phyloP scores from a whole-genome alignment of 2,888 invertebrate genomes.

The Polietes domitor region DNA sequence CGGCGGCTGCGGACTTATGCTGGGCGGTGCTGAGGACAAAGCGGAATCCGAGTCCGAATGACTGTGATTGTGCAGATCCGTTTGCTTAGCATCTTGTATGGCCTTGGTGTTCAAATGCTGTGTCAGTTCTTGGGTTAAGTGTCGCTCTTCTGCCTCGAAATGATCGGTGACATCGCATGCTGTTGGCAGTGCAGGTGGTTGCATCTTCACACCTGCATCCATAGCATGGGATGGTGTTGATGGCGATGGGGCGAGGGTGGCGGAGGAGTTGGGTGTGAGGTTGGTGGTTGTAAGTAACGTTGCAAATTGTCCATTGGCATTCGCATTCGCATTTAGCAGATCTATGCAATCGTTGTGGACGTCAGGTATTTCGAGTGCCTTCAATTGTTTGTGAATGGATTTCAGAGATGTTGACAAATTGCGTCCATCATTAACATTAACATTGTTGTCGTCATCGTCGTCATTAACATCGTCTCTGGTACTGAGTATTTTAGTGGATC shows the following conservation, averaged over 20 bases:
- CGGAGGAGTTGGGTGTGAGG: slow-evolving; percentile 67
- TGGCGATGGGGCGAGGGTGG: slow-evolving; percentile 48
- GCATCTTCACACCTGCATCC: neutral
- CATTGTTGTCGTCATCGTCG: too few relatives aligned
- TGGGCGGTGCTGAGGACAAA: slow-evolving; percentile 86
- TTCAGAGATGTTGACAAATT: slow-evolving; percentile 28
- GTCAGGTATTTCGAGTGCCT: slow-evolving; percentile 58
- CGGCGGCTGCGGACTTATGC: slow-evolving; percentile 86
- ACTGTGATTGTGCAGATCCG: slow-evolving; percentile 56
- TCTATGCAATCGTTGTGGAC: slow-evolving; percentile 47
- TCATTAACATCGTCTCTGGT: slow-evolving; percentile 30
- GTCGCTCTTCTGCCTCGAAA: slow-evolving; percentile 62
- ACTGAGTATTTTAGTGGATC: slow-evolving; percentile 73
- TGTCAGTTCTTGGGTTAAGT: slow-evolving; percentile 60
- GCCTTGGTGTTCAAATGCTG: slow-evolving; percentile 63
- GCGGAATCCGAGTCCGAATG: slow-evolving; percentile 86
- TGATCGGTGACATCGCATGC: slow-evolving; percentile 53
- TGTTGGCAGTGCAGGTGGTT: neutral
- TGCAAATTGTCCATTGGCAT: slow-evolving; percentile 57
- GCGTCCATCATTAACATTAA: too few relatives aligned
- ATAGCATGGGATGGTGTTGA: slow-evolving; percentile 55
- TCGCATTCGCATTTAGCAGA: slow-evolving; percentile 44
- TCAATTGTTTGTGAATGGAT: slow-evolving; percentile 53
- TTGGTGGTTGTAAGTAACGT: slow-evolving; percentile 68
- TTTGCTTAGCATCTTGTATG: slow-evolving; percentile 59